Base-by-base conservation (phyloP, 2,113 vertebrate species). In the Argyrosomus japonicus region DNA sequence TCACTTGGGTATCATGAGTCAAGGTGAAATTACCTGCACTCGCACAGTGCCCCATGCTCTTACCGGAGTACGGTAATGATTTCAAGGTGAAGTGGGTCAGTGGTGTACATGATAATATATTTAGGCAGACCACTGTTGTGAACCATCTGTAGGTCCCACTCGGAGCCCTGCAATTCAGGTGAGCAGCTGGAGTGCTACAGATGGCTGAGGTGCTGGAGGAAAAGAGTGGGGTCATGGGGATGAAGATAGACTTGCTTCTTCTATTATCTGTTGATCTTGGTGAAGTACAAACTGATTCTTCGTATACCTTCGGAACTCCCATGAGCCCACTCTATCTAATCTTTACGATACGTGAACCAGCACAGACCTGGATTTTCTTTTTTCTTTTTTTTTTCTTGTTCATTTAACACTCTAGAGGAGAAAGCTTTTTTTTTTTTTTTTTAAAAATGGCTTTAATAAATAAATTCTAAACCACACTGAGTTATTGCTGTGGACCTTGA, bases 131-230 rank as follows among this genome's bases (percentile, higher is more conserved):
- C 93, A 91, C 91, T 90, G 70, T 94, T 86, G 90, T 93, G 92
- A 94, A 82, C 91, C 89, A 94, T 96, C 91, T 96, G 88, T 88
- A 89, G 88, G 67, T 89, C 83, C 56, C 68, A 83, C 77, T 86
- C 82, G 54, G 81, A 85, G 93, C 73, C 71, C 74, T 86, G 86
- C 93, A 80, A 94, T 93, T 94, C 89, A 93, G 84, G 74, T 90
- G 91, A 96, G 93, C 95, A 96, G 92, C 94, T 96, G 93, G 87
- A 94, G 92, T 88, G 77, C 87, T 95, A 88, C 95, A 96, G 94
- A 94, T 96, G 95, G 93, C 93, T 64, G 86, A 86, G 82, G 71
- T 56, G 40, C 17, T 61, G 68, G 62, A 83, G 83, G 77, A 83
- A 79, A 79, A 71, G 73, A 83, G 79, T 17, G 77, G 78, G 79